A percentile compares a stretch with the other conserved stretches of the same genome.
These are phyloP conservation scores for Xenopus petersii DNA, from an alignment of 2,797 vertebrate species.

Conservation along the genomic window DNA sequence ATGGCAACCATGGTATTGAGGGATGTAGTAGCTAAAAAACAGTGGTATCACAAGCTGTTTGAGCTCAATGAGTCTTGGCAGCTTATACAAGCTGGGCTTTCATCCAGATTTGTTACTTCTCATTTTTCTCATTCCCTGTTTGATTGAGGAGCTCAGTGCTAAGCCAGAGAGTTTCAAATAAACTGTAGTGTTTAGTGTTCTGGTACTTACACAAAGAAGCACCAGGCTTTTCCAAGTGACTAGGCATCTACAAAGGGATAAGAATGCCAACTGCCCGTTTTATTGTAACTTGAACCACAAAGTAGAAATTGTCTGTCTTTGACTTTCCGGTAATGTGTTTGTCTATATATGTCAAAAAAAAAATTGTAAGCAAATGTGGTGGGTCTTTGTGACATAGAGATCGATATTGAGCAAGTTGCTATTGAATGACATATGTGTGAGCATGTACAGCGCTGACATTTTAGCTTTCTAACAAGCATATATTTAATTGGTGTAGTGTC, in stretches of 20 bases:
- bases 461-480: no score
- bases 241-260: neutral
- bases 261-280: neutral
- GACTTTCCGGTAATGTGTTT: no score
- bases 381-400: no score
- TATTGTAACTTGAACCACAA: conserved; percentile 4
- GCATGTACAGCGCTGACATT: no score
- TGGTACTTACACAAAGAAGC: conserved; percentile 3
- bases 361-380: no score
- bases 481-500: no score
- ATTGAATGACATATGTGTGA: no score
- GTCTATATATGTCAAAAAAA: no score
- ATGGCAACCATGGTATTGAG: neutral
- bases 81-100: neutral
- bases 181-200: neutral
- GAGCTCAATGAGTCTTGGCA: conserved; percentile 40
- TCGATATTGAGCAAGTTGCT: no score
- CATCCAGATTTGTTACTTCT: conserved; percentile 30
- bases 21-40: neutral
- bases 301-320: neutral
- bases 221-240: neutral
- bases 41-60: conserved; percentile 7
- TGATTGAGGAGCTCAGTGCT: conserved; percentile 33
- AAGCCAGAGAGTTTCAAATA: conserved; percentile 17
- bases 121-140: neutral